Evolutionary conservation across 2,113 vertebrate genomes (phyloP).

Genomic region (Heloderma charlesbogerti): DNA sequence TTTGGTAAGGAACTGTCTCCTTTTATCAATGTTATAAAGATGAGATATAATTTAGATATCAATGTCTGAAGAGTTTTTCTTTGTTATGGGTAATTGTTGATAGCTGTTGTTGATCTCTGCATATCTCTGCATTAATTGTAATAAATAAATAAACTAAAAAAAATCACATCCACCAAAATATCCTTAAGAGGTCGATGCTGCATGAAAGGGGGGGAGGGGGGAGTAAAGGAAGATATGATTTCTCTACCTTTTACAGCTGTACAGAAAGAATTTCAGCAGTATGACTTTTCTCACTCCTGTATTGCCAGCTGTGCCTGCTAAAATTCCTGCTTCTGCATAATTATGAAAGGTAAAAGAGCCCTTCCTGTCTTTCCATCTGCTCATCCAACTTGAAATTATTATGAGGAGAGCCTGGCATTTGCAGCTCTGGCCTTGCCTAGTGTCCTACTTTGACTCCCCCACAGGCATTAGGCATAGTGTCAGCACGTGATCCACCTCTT

Average conservation of each 20-base stretch:
- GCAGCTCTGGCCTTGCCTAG: not conserved
- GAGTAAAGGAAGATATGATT: not conserved
- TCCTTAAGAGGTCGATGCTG: not conserved
- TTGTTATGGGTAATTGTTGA: not conserved
- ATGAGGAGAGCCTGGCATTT: not conserved
- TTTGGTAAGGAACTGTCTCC: not conserved
- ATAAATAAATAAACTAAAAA: not conserved
- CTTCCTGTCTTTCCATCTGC: not conserved
- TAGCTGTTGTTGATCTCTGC: not conserved
- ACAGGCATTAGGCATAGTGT: not conserved
- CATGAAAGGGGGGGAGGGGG: no score
- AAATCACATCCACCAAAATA: not conserved
- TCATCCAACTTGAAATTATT: not conserved
- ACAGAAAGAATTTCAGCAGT: not conserved
- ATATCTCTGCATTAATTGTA: not conserved
- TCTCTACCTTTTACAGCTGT: not conserved
- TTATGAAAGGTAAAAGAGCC: not conserved
- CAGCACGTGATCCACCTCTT: slow-evolving; percentile 2
- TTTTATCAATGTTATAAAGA: not conserved
- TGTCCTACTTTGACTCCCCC: slow-evolving; percentile 12
- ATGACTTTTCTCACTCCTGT: not conserved
- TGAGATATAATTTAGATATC: not conserved
- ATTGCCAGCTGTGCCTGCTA: not conserved
- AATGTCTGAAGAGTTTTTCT: not conserved
- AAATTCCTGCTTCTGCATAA: not conserved